Evolutionary conservation across 1,140 invertebrate genomes (phyloP).

Genomic region (Drosophila nigromelanica): DNA sequence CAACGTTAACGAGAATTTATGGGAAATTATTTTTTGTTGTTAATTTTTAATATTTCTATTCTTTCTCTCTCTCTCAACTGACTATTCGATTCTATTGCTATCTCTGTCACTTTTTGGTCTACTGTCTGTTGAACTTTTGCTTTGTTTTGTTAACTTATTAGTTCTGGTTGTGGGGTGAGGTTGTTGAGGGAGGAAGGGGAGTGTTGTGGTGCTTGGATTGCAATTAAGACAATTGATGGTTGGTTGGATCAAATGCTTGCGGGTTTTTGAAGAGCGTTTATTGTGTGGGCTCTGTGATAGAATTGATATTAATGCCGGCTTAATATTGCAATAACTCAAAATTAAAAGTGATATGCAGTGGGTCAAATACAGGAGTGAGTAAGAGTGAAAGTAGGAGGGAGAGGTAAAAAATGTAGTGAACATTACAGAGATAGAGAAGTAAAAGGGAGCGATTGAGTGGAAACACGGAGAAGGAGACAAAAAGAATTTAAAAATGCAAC

Average conservation of each 20-base stretch:
- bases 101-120: constrained; percentile 25
- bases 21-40: constrained; percentile 82
- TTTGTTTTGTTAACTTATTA: constrained; percentile 70
- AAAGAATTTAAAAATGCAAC: no score
- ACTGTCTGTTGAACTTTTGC: constrained; percentile 55
- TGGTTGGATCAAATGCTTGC: constrained; percentile 55
- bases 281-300: constrained; percentile 44
- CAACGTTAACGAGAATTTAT: constrained; percentile 79
- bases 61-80: constrained; percentile 39
- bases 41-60: constrained; percentile 79
- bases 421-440: not conserved
- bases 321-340: constrained; percentile 74
- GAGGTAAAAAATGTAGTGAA: not conserved
- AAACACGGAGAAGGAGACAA: not conserved
- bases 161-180: constrained; percentile 15
- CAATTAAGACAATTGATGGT: constrained; percentile 76
- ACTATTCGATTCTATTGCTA: constrained; percentile 2
- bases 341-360: constrained; percentile 38
- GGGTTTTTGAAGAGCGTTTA: constrained; percentile 2
- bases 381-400: not conserved
- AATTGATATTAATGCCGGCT: constrained; percentile 74
- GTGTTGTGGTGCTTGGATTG: constrained; percentile 32
- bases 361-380: not conserved
- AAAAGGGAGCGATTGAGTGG: not conserved
- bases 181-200: not conserved